Conservation (phyloP, 1,140 invertebrate species). For the Drosophila asahinai region DNA sequence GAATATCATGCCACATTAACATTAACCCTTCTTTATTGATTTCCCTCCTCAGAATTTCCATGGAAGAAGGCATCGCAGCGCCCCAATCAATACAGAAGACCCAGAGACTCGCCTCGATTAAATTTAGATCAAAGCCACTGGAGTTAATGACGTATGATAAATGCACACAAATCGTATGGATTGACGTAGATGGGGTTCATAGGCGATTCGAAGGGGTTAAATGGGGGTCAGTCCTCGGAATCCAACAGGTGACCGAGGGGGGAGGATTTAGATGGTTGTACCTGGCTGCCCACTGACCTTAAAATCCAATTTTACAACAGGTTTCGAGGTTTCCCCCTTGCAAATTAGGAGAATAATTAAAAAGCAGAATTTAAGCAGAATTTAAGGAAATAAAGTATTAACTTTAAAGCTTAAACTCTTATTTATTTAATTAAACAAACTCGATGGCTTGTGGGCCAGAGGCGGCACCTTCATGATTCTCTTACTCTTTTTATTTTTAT, state of each 20-base stretch:
- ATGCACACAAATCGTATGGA: slow-evolving; percentile 25
- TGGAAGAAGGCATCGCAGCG: slow-evolving; percentile 6
- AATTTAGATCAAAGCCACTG: slow-evolving; percentile 73
- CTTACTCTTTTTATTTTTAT: slow-evolving; percentile 14
- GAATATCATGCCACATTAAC: not conserved
- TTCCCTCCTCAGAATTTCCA: slow-evolving; percentile 9
- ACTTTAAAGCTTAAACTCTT: not conserved
- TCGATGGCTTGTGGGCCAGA: not conserved
- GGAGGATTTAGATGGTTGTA: not conserved
- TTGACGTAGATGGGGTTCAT: not conserved
- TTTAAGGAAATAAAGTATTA: not conserved
- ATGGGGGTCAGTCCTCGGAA: slow-evolving; percentile 9
- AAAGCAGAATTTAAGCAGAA: not conserved
- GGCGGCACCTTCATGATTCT: slow-evolving; percentile 23
- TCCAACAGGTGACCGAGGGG: slow-evolving; percentile 29
- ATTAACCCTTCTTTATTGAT: slow-evolving; percentile 1
- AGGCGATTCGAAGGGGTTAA: slow-evolving; percentile 32
- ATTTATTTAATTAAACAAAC: slow-evolving; percentile 4
- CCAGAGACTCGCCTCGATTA: slow-evolving; percentile 42
- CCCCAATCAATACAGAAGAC: slow-evolving; percentile 36
- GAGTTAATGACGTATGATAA: slow-evolving; percentile 61
- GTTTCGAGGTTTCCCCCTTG: not conserved
- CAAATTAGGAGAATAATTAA: not conserved
- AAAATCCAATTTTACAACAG: slow-evolving; percentile 55
- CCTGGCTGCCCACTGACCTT: slow-evolving; percentile 62